These are phyloP conservation scores for Leucoma salicis DNA, from an alignment of 2,888 invertebrate genomes.

Conservation along the genomic window DNA sequence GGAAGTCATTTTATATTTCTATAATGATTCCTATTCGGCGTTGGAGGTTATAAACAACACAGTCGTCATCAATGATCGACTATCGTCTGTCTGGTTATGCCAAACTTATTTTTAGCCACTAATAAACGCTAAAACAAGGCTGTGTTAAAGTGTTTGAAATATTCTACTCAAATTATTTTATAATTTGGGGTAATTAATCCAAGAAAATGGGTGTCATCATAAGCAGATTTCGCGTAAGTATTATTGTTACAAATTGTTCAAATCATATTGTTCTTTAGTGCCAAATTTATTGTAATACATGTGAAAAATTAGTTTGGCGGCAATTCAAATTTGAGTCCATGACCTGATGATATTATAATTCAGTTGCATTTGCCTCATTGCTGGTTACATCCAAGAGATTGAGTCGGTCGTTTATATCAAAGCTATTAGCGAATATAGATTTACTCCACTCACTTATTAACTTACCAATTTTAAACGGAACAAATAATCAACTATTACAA, in stretches of 20 bases:
- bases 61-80: constrained; percentile 70
- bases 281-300: constrained; percentile 70
- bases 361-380: not conserved
- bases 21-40: constrained; percentile 44
- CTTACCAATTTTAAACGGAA: too few species aligned
- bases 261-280: constrained; percentile 53
- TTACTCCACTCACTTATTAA: too few species aligned
- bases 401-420: too few species aligned
- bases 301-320: constrained; percentile 60
- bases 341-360: constrained; percentile 43
- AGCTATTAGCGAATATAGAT: too few species aligned
- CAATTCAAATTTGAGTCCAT: constrained; percentile 63
- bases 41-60: constrained; percentile 66
- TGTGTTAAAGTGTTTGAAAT: constrained; percentile 45
- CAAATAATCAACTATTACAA: too few species aligned
- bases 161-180: constrained; percentile 33
- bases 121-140: constrained; percentile 48
- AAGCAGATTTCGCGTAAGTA: constrained; percentile 86
- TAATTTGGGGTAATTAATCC: constrained; percentile 27
- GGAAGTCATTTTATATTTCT: constrained; percentile 35
- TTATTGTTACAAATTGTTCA: constrained; percentile 34
- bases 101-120: constrained; percentile 68
- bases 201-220: constrained; percentile 84
- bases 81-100: constrained; percentile 61
- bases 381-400: too few species aligned